These are phyloP conservation scores for Agriopis leucophaearia DNA, from an alignment of 2,888 invertebrate species.

Conservation along the genomic window DNA sequence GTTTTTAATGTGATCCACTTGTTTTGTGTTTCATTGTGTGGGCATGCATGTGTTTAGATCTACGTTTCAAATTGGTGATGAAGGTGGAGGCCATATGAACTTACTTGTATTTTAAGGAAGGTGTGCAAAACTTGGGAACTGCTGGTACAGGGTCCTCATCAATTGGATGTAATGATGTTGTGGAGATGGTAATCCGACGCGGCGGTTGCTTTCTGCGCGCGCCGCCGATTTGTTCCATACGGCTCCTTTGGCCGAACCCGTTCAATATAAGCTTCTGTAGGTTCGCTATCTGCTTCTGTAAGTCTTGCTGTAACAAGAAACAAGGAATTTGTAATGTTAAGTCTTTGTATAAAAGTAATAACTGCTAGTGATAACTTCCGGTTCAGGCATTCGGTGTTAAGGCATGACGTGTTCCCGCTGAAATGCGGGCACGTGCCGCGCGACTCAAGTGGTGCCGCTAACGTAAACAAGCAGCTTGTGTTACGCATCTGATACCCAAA, in stretches of 20 bases:
- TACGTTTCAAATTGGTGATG: no score
- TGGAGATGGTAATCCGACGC: slow-evolving; percentile 72
- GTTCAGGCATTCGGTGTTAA: no score
- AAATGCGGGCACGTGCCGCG: no score
- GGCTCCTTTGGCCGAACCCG: slow-evolving; percentile 65
- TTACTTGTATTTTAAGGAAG: slow-evolving; percentile 77
- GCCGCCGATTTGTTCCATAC: slow-evolving; percentile 57
- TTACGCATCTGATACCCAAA: no score
- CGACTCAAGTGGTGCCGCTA: no score
- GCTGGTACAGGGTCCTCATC: slow-evolving; percentile 54
- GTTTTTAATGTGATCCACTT: no score
- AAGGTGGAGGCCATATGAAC: slow-evolving; percentile 42
- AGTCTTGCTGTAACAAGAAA: slow-evolving; percentile 63
- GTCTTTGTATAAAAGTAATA: no score
- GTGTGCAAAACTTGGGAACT: slow-evolving; percentile 71
- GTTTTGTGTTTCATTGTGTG: no score
- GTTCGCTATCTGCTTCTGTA: slow-evolving; percentile 69
- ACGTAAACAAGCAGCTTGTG: no score
- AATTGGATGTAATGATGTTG: slow-evolving; percentile 54
- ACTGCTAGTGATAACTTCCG: no score
- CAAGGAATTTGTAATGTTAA: background rate
- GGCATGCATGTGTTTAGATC: no score
- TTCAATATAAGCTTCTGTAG: slow-evolving; percentile 72
- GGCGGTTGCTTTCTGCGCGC: slow-evolving; percentile 63
- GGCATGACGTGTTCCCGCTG: no score